Evolutionary conservation across 2,888 invertebrate species (phyloP).

Genomic region (Ariolimax columbianus): DNA sequence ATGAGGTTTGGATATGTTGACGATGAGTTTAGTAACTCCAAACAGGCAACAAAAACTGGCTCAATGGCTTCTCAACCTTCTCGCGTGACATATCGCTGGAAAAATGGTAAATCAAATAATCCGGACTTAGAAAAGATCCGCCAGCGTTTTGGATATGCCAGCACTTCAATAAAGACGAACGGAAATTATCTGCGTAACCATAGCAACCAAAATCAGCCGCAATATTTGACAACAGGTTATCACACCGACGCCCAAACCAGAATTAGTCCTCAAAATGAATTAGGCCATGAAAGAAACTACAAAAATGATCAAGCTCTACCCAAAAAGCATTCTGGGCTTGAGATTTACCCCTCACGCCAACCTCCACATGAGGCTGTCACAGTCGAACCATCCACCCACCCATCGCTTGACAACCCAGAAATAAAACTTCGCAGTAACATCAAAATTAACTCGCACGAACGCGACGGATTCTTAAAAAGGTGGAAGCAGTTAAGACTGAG

Average conservation of each 20-base stretch:
- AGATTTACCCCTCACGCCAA: not conserved
- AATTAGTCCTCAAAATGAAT: not conserved
- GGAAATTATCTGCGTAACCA: not conserved
- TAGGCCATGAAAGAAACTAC: not conserved
- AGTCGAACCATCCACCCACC: not conserved
- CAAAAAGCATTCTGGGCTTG: not conserved
- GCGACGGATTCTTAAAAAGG: conserved; percentile 6
- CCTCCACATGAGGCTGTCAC: not conserved
- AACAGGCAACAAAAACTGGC: not conserved
- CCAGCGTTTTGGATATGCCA: conserved; percentile 9
- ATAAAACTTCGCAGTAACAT: not conserved
- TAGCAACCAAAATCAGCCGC: not conserved
- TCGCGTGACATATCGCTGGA: conserved; percentile 25
- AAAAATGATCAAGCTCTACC: not conserved
- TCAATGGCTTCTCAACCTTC: not conserved
- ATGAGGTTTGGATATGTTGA: conserved; percentile 19
- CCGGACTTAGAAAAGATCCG: not conserved
- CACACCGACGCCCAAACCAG: not conserved
- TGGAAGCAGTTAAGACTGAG: conserved; percentile 32
- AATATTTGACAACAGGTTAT: not conserved
- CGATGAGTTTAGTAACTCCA: not conserved
- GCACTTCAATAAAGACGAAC: not conserved
- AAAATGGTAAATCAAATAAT: not conserved
- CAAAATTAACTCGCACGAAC: not conserved
- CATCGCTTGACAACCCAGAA: not conserved